Percentiles rank a stretch among this genome's conserved stretches.
Evolutionary conservation across 2,113 vertebrate genomes (phyloP).

Genomic region (Irena cyanogastra): DNA sequence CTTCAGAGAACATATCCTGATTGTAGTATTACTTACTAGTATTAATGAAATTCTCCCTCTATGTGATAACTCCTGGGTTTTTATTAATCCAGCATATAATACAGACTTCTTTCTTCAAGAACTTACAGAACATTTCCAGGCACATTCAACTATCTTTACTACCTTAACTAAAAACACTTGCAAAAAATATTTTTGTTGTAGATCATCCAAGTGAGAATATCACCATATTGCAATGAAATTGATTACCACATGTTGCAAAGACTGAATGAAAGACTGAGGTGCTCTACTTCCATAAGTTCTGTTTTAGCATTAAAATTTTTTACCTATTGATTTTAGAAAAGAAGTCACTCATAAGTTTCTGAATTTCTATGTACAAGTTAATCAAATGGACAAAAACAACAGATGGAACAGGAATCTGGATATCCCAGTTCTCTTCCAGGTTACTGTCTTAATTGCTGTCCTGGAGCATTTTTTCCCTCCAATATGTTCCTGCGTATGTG

Average conservation of each 20-base stretch:
- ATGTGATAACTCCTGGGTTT: not conserved
- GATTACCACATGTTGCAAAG: conserved; percentile 26
- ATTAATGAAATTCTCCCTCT: not conserved
- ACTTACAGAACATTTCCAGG: conserved; percentile 42
- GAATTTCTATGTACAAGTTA: not conserved
- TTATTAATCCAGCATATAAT: not conserved
- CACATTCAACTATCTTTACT: conserved; percentile 12
- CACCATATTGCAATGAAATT: conserved; percentile 57
- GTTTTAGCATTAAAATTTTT: not conserved
- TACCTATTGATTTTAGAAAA: conserved; percentile 6
- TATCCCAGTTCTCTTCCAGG: not conserved
- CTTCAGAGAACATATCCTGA: not conserved
- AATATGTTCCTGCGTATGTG: not conserved
- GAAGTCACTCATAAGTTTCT: conserved; percentile 16
- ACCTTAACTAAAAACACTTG: conserved; percentile 26
- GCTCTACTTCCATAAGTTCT: conserved; percentile 5
- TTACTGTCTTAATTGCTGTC: conserved; percentile 17
- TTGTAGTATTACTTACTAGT: not conserved
- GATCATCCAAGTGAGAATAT: conserved; percentile 60
- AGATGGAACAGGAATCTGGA: conserved; percentile 16
- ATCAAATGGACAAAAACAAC: conserved; percentile 19
- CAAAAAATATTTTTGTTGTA: conserved; percentile 52
- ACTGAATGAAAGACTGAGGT: conserved; percentile 38
- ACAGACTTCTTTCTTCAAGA: conserved; percentile 26
- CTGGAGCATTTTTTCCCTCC: not conserved